Base-by-base conservation (phyloP, 2,113 vertebrate genomes). In the Nesogale talazaci region DNA sequence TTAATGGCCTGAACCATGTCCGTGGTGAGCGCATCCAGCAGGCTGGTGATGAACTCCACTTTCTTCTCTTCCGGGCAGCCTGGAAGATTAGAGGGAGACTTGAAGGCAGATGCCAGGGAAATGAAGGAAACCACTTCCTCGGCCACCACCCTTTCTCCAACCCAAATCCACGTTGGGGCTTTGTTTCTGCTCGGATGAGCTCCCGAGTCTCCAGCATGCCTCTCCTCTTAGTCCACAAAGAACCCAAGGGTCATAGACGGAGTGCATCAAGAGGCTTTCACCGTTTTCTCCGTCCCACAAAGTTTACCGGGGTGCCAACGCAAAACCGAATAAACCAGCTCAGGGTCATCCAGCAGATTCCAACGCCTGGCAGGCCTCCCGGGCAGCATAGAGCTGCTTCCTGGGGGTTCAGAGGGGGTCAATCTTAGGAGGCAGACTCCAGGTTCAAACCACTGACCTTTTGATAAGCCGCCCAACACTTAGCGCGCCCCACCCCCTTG, bases 1-100 rank as follows among this genome's bases (percentile, higher is more conserved):
- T 99, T 99, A 98, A 99, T 99, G 95, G 99, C 99, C 94, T 99
- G 99, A 95, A 99, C 99, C 99, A 99, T 99, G 98, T 99, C 99
- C 16, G 99, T 99, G 96, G 99, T 99, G 94, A 99, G 98, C 40
- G 99, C 99, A 89, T 99, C 99, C 97, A 99, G 98, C 63, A 99
- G 97, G 97, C 99, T 99, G 91, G 99, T 99, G 97, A 99, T 99
- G 97, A 99, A 99, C 97, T 99, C 99, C 97, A 98, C 96, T 97
- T 99, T 99, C 98, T 99, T 99, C 86, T 98, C 99, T 95, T 99
- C 99, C 57, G 99, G 99, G 93, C 99, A 99, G 92, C 99, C 99
- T 99, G 98, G 83, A 96, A 95, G 94, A 94, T 86, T 6, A 88
- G 95, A 94, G 88, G 89, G 74, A 96, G 70, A 92, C n/a, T 31